A percentile compares a stretch with the other conserved stretches of the same genome.
phyloP scores from a whole-genome alignment of 2,888 invertebrate genomes.

The Cheilosia grossa region DNA sequence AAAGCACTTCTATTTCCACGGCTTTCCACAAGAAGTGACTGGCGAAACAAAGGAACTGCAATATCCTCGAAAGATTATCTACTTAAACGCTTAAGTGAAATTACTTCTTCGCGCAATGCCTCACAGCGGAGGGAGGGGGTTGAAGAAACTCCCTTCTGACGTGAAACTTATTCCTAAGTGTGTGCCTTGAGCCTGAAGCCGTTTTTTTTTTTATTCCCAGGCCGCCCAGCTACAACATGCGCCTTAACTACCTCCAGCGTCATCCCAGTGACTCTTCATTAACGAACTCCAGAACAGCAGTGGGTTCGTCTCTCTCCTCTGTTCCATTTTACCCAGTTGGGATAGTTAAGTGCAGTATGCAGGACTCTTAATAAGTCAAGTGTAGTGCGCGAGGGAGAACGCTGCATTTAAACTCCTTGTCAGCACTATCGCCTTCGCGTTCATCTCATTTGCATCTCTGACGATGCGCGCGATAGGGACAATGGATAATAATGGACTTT shows the following conservation, averaged over 20 bases:
- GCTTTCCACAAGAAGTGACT: constrained; percentile 51
- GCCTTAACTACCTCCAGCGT: constrained; percentile 57
- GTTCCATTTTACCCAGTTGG: constrained; percentile 21
- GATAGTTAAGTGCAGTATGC: constrained; percentile 59
- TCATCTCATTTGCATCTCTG: constrained; percentile 64
- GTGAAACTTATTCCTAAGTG: constrained; percentile 51
- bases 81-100: constrained; percentile 70
- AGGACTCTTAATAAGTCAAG: constrained; percentile 70
- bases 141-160: constrained; percentile 20
- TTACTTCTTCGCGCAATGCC: constrained; percentile 47
- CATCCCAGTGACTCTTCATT: constrained; percentile 66
- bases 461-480: constrained; percentile 44
- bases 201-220: constrained; percentile 54
- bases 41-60: constrained; percentile 63
- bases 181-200: constrained; percentile 49
- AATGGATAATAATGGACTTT: constrained; percentile 29
- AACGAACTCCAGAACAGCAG: constrained; percentile 52
- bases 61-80: constrained; percentile 67
- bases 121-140: not conserved
- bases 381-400: constrained; percentile 40
- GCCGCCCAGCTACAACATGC: constrained; percentile 43
- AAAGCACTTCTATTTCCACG: constrained; percentile 11
- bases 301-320: not conserved
- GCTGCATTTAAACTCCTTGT: constrained; percentile 32
- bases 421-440: constrained; percentile 32